A percentile compares a stretch with the other conserved stretches of the same genome.
These are phyloP conservation scores for Miltochrista miniata DNA, from an alignment of 2,888 invertebrate genomes.

Conservation along the genomic window DNA sequence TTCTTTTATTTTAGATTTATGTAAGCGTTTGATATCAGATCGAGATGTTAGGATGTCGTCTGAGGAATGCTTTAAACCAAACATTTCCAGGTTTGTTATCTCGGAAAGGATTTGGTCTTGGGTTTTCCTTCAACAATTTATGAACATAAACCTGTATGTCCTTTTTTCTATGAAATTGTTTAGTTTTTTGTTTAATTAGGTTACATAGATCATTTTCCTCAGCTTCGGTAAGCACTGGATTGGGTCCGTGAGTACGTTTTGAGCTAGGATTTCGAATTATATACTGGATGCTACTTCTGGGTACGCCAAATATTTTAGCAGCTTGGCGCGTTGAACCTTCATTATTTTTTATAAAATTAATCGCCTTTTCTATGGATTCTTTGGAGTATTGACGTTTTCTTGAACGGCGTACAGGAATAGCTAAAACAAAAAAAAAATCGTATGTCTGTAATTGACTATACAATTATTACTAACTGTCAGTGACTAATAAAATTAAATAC, in stretches of 20 bases:
- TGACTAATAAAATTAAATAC: too few relatives aligned
- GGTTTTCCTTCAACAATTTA: conserved; percentile 2
- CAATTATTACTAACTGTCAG: too few relatives aligned
- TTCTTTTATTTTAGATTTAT: conserved; percentile 18
- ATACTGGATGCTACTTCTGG: conserved; percentile 10
- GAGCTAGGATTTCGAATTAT: conserved; percentile 10
- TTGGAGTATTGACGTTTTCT: conserved; percentile 1
- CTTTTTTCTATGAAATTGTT: neutral
- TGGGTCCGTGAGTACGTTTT: conserved; percentile 6
- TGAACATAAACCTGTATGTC: neutral
- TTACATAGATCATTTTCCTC: neutral
- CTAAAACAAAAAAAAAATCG: too few relatives aligned
- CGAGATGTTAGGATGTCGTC: conserved; percentile 19
- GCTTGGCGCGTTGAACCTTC: conserved; percentile 8
- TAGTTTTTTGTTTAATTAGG: neutral
- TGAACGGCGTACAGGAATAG: neutral
- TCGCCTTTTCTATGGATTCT: conserved; percentile 3
- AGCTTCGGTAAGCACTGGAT: conserved; percentile 1
- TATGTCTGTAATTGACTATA: too few relatives aligned
- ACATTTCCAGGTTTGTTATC: conserved; percentile 18
- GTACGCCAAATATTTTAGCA: conserved; percentile 10
- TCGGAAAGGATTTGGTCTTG: conserved; percentile 3
- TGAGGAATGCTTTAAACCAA: conserved; percentile 22
- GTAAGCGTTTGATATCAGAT: conserved; percentile 17
- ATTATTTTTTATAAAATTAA: conserved; percentile 8